phyloP scores from a whole-genome alignment of 2,113 vertebrate species.

The Lepus timidus region DNA sequence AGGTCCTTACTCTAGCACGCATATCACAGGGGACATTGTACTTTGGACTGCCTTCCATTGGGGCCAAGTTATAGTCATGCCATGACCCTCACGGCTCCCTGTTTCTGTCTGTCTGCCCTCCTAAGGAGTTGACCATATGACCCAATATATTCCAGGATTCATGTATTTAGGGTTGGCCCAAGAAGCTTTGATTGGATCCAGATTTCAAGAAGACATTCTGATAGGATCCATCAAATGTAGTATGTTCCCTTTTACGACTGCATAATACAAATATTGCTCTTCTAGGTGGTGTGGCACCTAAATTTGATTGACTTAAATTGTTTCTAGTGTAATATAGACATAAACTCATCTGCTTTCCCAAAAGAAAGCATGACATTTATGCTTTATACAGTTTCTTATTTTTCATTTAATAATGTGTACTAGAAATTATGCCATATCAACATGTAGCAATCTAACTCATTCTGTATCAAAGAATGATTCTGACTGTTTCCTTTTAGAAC shows the following conservation, averaged over 20 bases:
- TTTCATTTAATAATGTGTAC: not conserved
- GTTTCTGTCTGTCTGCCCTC: not conserved
- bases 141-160: not conserved
- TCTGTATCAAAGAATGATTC: not conserved
- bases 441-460: not conserved
- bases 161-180: not conserved
- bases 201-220: not conserved
- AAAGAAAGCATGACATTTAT: not conserved
- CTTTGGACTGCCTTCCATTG: not conserved
- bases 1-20: too few relatives aligned
- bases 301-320: not conserved
- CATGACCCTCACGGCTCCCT: not conserved
- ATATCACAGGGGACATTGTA: not conserved
- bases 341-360: not conserved
- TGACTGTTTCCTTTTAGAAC: not conserved
- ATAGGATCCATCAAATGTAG: not conserved
- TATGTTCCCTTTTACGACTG: not conserved
- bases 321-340: not conserved
- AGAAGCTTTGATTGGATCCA: too few relatives aligned
- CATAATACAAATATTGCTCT: not conserved
- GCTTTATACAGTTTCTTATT: not conserved
- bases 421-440: not conserved
- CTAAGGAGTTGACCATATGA: not conserved
- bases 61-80: not conserved
- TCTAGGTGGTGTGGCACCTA: not conserved